Percentiles rank a stretch among this genome's conserved stretches.
phyloP scores from a whole-genome alignment of 2,888 invertebrate genomes.

The Drosophila koepferae region DNA sequence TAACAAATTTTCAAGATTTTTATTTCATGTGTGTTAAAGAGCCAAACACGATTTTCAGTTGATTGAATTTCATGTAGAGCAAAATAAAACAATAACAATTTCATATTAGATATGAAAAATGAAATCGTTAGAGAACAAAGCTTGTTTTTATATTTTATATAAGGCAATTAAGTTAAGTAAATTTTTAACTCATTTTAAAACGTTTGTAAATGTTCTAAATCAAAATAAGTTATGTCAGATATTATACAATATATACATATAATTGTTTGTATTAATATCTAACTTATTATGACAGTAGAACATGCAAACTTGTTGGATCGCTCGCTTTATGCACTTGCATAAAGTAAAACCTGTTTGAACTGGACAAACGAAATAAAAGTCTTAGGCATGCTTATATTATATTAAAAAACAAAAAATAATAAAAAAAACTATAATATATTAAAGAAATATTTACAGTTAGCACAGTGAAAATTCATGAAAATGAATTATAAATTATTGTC shows the following conservation, averaged over 20 bases:
- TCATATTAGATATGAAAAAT: background rate
- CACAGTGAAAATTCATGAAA: no score
- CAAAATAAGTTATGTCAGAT: background rate
- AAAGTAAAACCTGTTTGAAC: background rate
- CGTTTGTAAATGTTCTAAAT: background rate
- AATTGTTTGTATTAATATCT: background rate
- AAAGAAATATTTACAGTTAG: background rate
- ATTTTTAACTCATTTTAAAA: background rate
- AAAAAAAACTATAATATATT: background rate
- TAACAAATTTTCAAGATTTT: slow-evolving; percentile 24
- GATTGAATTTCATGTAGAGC: slow-evolving; percentile 40
- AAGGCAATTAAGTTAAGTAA: no score
- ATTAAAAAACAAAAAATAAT: background rate
- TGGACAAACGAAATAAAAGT: background rate
- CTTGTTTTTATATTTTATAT: background rate
- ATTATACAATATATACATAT: background rate
- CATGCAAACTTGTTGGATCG: background rate
- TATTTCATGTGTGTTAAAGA: slow-evolving; percentile 50
- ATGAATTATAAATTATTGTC: no score
- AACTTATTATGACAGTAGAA: background rate
- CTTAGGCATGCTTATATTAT: background rate
- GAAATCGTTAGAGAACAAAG: background rate
- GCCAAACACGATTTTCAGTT: slow-evolving; percentile 51
- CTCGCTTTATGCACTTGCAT: background rate
- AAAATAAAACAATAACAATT: slow-evolving; percentile 1